A percentile compares a stretch with the other conserved stretches of the same genome.
Evolutionary conservation across 2,113 vertebrate species (phyloP).

Genomic region (Procapra przewalskii): DNA sequence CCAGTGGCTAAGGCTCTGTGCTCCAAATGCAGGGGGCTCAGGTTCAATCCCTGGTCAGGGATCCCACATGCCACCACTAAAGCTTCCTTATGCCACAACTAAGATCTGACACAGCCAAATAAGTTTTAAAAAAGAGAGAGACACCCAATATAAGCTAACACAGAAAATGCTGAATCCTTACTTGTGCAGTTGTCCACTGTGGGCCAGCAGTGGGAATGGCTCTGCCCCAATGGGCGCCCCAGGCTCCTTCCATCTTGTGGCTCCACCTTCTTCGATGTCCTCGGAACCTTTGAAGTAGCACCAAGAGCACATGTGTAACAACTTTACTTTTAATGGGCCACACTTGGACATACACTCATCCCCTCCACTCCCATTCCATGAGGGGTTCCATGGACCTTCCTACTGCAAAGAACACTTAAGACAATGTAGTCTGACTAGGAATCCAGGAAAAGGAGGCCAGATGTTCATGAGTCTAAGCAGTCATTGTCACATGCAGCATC

Average conservation of each 20-base stretch:
- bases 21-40: neutral
- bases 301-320: neutral
- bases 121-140: neutral
- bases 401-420: neutral
- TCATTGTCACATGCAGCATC: neutral
- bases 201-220: neutral
- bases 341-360: neutral
- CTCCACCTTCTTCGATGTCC: neutral
- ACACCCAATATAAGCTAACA: neutral
- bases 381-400: neutral
- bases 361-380: neutral
- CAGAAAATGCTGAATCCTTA: neutral
- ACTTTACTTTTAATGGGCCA: neutral
- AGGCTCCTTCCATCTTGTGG: neutral
- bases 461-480: neutral
- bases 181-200: fast-evolving
- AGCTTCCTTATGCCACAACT: neutral
- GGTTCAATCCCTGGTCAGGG: neutral
- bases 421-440: neutral
- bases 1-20: neutral
- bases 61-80: neutral
- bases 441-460: neutral
- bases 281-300: neutral
- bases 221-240: neutral
- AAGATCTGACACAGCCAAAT: neutral